Conservation (phyloP, 2,888 invertebrate genomes). For the Oscheius sp. region DNA sequence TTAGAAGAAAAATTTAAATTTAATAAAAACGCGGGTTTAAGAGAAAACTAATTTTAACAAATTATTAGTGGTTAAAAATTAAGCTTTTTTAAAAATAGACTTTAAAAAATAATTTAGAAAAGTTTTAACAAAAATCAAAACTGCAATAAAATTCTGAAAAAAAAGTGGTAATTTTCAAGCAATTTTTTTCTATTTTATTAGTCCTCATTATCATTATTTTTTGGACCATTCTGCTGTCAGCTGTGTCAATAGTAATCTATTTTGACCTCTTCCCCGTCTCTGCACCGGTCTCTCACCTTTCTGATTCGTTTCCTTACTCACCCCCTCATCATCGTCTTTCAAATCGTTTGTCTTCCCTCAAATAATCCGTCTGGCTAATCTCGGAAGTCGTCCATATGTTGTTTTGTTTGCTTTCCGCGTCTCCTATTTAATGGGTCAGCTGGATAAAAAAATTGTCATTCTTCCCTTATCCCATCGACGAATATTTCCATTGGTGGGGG, state of each 20-base stretch:
- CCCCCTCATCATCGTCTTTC: not conserved
- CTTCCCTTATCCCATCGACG: not conserved
- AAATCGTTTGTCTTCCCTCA: constrained; percentile 1
- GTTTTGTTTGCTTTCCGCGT: constrained; percentile 18
- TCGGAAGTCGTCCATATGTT: constrained; percentile 28
- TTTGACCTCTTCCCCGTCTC: not conserved
- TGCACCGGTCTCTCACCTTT: not conserved
- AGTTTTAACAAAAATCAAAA: not conserved
- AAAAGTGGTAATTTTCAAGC: not conserved
- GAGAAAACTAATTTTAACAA: no score
- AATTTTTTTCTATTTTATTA: not conserved
- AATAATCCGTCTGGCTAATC: constrained; percentile 16
- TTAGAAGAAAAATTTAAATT: not conserved
- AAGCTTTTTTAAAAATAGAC: no score
- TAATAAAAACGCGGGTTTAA: not conserved
- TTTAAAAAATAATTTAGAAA: not conserved
- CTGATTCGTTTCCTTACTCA: not conserved
- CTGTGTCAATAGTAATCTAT: constrained; percentile 17
- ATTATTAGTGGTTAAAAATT: no score
- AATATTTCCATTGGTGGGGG: not conserved
- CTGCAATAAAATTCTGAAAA: no score
- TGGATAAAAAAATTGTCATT: not conserved
- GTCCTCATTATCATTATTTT: no score
- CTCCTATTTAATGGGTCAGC: no score
- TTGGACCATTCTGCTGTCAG: no score